Evolutionary conservation across 2,888 invertebrate genomes (phyloP).

Genomic region (Thalpophila matura): DNA sequence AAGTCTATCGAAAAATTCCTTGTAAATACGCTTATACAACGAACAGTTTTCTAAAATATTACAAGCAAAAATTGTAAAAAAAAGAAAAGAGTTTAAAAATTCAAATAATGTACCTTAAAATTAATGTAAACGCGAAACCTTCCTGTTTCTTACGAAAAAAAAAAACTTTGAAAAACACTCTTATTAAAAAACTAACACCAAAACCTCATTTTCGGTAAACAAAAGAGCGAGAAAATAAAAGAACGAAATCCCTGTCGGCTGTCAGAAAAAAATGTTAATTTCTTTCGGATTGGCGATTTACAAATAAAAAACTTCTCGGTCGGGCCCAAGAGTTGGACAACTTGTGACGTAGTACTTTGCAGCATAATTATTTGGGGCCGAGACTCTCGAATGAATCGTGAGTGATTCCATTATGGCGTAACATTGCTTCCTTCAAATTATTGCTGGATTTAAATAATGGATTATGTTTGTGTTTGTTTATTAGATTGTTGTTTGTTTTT

Average conservation of each 20-base stretch:
- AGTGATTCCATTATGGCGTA: conserved; percentile 53
- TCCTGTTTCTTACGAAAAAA: background rate
- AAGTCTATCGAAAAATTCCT: no score
- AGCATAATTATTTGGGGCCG: conserved; percentile 50
- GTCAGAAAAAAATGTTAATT: conserved; percentile 64
- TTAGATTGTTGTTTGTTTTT: conserved; percentile 21
- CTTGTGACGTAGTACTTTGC: conserved; percentile 34
- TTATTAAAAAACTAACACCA: conserved; percentile 40
- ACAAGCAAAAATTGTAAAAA: background rate
- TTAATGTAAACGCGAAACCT: conserved; percentile 2
- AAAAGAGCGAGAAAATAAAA: conserved; percentile 35
- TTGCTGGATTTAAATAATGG: conserved; percentile 51
- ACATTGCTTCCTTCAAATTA: conserved; percentile 49
- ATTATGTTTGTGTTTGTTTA: conserved; percentile 29
- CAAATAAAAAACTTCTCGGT: conserved; percentile 61
- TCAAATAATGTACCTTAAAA: conserved; percentile 1
- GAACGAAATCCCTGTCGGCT: conserved; percentile 41
- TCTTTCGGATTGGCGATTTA: conserved; percentile 61
- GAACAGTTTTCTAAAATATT: conserved; percentile 10
- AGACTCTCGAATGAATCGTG: conserved; percentile 43
- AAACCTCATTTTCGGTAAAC: conserved; percentile 51
- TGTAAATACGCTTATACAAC: no score
- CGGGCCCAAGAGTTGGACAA: conserved; percentile 34
- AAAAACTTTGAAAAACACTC: conserved; percentile 17
- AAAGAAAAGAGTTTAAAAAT: background rate